Evolutionary conservation across 2,113 vertebrate species (phyloP), one percentile per base, ranked within the genome.

Genomic region (Vicugna pacos): DNA sequence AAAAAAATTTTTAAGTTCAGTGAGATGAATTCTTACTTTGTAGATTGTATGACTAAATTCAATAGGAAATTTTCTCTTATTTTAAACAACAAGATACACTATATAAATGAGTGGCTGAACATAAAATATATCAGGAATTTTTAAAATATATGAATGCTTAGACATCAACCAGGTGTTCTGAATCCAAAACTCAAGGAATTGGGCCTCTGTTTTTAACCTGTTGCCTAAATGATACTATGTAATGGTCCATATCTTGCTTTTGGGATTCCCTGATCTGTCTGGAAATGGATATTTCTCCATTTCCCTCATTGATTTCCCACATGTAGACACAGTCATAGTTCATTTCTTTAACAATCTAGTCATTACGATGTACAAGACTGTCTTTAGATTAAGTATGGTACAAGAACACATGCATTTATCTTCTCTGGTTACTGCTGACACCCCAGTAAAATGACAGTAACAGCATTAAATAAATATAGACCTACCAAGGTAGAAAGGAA

Each of bases 231-330:
- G 8, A 54, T 93, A 35, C 60, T 75, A 72, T 75, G 3, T 64
- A 83, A 91, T 64, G 32, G 19, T 69, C 35, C 35, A 15, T 56
- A 50, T 75, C 46, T 84, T 93, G 56, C 8, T 95, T 94, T 88
- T 9, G 65, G 35, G 28, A 58, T 6, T 81, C 46, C 65, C 32
- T 85, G 58, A 42, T 76, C 1, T 77, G 30, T 67, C 32, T 82
- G 50, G 48, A 35, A 86, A 86, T 77, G 14, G 32, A 28, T 79
- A 62, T 77, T 82, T 91, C 38, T 93, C 13, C 58, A 88, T 81
- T 79, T 95, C 46, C 38, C n/a, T 70, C 65, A 70, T 42, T 96
- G 72, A 95, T 75, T 97, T 91, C 50, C 69, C 35, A 58, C 24
- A 30, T 72, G 35, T 86, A 24, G 64, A 84, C 30, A 46, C 1